Evolutionary conservation across 2,113 vertebrate species (phyloP), one percentile per base, ranked within the genome.

Genomic region (Puma concolor): DNA sequence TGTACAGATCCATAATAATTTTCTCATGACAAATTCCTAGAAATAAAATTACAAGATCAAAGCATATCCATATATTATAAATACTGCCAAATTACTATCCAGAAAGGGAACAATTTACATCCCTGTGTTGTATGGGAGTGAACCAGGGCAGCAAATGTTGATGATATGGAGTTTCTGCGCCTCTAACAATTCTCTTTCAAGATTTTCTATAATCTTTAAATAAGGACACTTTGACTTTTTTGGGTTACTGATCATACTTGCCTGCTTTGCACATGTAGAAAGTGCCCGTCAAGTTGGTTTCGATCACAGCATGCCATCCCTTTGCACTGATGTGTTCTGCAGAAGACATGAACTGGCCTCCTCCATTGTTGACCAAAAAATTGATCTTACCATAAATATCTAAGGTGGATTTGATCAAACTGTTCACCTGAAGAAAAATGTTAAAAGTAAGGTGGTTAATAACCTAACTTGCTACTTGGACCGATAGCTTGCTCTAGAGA

Each of bases 251-350:
- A 36, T 60, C 74, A 92, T 16, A 95, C 98, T 97, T 85, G 99
- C 99, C 99, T 98, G 99, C 98, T 98, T 99, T 99, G 98, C 99
- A 99, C 98, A 99, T 99, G 92, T 99, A 99, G 98, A 99, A 99
- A n/a, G 99, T 99, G 63, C 99, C 99, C 0, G 99, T 99, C 91
- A 99, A 98, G 98, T 99, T 99, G 2, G 99, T 99, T 96, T 99
- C 99, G 50, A 99, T 98, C 84, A 99, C 99, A 17, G 99, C 99
- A 76, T 99, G 98, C 99, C 99, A 99, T 86, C 99, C 99, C 98
- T 99, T 99, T 7, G 99, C 95, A 87, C 95, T 98, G 96, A 99
- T 99, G 82, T 97, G 11, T 96, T 99, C 99, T 57, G 95, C 81
- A 8, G 98, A 99, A 97, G 99, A 99, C 0, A 76, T 21, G 85